Evolutionary conservation across 2,113 vertebrate genomes (phyloP), one percentile per base, ranked within the genome.

Genomic region (Strix uralensis): DNA sequence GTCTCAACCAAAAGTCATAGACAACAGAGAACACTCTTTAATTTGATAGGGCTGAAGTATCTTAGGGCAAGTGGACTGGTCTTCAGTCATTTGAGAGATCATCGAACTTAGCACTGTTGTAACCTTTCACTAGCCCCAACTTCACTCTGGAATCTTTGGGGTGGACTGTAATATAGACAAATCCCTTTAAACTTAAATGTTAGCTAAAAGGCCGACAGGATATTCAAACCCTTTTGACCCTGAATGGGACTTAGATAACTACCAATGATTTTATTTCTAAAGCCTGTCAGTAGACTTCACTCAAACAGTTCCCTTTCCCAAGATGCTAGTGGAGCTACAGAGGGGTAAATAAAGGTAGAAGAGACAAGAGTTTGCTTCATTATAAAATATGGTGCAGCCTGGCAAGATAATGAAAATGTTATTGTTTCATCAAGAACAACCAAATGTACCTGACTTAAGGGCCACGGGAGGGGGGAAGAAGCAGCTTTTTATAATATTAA

Each of bases 401-500:
- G 29, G 27, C 4, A 87, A 84, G 47, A 77, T 93, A 79, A 91
- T 86, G 55, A 94, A 94, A 78, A 51, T 75, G 3, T 90, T 90
- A 57, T 77, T 89, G 25, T 90, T 97, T 96, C 86, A 87, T 52
- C 44, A 88, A 67, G 32, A 95, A 78, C 58, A 65, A 94, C 32
- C 2, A 81, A 88, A 81, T 5, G 4, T 65, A 89, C n/a, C 23
- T 86, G 59, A 86, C 42, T 96, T 95, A 75, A 72, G 29, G 34
- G 29, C 44, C 6, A 16, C 14, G 12, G 27, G 26, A n/a, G 15
- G 16, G n/a, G 13, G 57, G 19, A 69, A 65, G 19, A 32, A 84
- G 49, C 36, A n/a, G 12, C 14, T 90, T 95, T 92, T 92, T 75
- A 65, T 52, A 81, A 94, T 86, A 91, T 87, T 85, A 95, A 87